Conservation (phyloP, 2,888 invertebrate species). For the Drosophila lacicola region DNA sequence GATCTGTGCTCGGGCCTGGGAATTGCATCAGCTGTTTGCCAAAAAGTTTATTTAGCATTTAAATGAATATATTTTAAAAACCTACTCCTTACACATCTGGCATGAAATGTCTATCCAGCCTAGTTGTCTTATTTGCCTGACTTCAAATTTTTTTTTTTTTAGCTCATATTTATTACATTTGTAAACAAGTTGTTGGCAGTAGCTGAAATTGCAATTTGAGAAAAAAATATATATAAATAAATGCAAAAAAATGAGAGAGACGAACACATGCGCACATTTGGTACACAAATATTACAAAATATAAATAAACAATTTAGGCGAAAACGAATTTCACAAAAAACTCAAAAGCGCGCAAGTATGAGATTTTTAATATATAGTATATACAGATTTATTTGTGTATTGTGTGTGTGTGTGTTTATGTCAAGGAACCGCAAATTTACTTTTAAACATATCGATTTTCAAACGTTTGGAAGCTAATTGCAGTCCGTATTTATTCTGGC, state of each 20-base stretch:
- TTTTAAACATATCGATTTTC: constrained; percentile 18
- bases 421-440: constrained; percentile 9
- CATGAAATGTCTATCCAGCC: no score
- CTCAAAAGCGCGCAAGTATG: constrained; percentile 12
- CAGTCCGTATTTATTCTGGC: constrained; percentile 28
- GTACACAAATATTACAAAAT: constrained; percentile 22
- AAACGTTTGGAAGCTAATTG: constrained; percentile 28
- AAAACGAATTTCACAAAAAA: constrained; percentile 20
- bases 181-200: constrained; percentile 21
- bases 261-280: constrained; percentile 14
- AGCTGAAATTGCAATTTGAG: constrained; percentile 24
- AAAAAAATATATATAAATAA: constrained; percentile 30
- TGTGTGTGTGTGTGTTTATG: constrained; percentile 6
- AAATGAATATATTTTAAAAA: constrained; percentile 25
- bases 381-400: neutral
- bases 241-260: constrained; percentile 20
- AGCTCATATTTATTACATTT: neutral
- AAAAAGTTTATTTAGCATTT: constrained; percentile 27
- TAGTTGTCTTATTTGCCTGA: constrained; percentile 19
- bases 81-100: no score
- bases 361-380: constrained; percentile 4
- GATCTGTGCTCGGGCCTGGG: constrained; percentile 8
- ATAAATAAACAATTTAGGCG: constrained; percentile 33
- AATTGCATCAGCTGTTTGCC: constrained; percentile 41
- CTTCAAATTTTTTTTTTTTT: constrained; percentile 12